These are phyloP conservation scores for Cassiopea xamachana DNA, from an alignment of 30 jellyfish, hydroid and myxozoan species.

Conservation along the genomic window DNA sequence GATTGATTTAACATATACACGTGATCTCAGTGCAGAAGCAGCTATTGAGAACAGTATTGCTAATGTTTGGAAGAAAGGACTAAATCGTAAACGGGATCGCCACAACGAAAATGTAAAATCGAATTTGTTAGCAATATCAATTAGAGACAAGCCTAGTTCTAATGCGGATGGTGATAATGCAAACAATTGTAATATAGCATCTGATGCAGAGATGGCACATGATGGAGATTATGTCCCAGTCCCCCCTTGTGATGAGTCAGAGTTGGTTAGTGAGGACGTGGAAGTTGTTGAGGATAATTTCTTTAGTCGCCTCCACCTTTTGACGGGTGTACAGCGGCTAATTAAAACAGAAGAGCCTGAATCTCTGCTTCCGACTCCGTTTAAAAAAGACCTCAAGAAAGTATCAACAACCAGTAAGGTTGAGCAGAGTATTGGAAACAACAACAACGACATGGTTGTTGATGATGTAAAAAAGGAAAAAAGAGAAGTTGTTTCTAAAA, in stretches of 20 bases:
- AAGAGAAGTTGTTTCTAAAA: too few species aligned
- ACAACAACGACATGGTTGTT: too few species aligned
- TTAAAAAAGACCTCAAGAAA: too few species aligned
- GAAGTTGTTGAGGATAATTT: conserved; percentile 2
- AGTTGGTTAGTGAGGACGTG: background rate
- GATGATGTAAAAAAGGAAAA: too few species aligned
- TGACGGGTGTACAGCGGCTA: background rate
- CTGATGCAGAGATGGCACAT: background rate
- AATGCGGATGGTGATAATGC: background rate
- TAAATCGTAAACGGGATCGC: background rate
- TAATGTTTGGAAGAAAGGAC: background rate
- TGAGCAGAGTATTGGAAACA: too few species aligned
- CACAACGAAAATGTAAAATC: conserved; percentile 13
- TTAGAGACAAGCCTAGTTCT: background rate
- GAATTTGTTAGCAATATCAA: conserved; percentile 39
- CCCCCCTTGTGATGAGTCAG: conserved; percentile 51
- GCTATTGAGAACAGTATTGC: background rate
- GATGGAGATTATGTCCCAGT: conserved; percentile 22
- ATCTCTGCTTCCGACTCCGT: background rate
- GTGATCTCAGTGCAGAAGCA: background rate
- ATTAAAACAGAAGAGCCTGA: background rate
- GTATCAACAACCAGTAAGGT: too few species aligned
- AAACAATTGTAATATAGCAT: background rate
- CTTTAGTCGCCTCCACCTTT: background rate
- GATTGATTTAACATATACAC: background rate